Evolutionary conservation across 2,113 vertebrate genomes (phyloP).

Genomic region (Tragelaphus scriptus): DNA sequence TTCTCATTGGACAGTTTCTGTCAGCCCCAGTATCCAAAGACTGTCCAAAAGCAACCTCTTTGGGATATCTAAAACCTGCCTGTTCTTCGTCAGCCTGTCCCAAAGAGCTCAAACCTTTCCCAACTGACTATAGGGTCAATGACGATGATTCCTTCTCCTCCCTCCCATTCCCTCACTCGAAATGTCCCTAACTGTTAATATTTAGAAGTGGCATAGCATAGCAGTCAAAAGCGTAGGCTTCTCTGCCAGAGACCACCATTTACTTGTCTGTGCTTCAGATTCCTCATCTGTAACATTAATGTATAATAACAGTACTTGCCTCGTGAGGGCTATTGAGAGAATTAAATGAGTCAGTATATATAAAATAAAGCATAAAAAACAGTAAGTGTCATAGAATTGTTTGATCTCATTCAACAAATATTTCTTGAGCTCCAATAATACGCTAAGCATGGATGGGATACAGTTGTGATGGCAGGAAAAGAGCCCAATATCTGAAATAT

Average conservation of each 20-base stretch:
- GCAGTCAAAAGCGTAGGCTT: neutral
- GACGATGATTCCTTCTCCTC: neutral
- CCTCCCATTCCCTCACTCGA: neutral
- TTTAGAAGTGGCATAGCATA: neutral
- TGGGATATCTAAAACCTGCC: neutral
- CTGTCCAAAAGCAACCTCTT: neutral
- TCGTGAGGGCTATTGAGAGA: neutral
- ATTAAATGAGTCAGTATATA: neutral
- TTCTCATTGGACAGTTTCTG: neutral
- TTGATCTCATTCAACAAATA: neutral
- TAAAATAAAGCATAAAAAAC: neutral
- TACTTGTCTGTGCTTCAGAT: neutral
- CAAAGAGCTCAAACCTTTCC: neutral
- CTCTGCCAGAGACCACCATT: neutral
- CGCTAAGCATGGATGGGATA: neutral
- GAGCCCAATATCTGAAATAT: neutral
- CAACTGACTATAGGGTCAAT: neutral
- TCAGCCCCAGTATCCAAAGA: neutral
- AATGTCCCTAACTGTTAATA: neutral
- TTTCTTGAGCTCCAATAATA: neutral
- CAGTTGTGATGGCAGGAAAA: neutral
- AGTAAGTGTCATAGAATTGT: neutral
- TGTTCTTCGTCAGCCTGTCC: neutral
- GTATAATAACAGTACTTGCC: neutral
- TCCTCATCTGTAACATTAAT: neutral